Percentiles rank a stretch among this genome's conserved stretches.
These are phyloP conservation scores for Cydia amplana DNA, from an alignment of 1,140 invertebrate species.

Conservation along the genomic window DNA sequence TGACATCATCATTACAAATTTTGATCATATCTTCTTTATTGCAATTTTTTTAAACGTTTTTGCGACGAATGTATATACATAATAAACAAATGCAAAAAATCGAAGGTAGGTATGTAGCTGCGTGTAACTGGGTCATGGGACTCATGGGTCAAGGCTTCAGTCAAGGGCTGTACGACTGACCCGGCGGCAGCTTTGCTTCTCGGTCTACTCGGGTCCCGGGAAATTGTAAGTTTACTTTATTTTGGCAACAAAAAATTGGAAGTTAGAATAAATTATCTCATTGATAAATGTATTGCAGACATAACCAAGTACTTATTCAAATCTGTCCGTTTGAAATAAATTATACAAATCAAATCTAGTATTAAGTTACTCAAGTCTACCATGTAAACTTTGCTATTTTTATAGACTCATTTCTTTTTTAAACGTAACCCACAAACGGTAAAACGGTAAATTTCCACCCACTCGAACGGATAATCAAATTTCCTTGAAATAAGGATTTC, in stretches of 20 bases:
- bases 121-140: constrained; percentile 11
- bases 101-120: background rate
- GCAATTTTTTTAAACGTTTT: background rate
- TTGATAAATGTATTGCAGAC: too few species aligned
- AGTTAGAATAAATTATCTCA: too few species aligned
- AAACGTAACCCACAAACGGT: background rate
- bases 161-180: constrained; percentile 29
- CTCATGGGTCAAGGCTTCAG: constrained; percentile 17
- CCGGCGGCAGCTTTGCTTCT: constrained; percentile 16
- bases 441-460: background rate
- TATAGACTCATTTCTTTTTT: background rate
- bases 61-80: background rate
- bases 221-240: background rate
- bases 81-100: background rate
- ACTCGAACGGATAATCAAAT: constrained; percentile 18
- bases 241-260: background rate
- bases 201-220: background rate
- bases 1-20: too few species aligned
- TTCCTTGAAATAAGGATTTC: background rate
- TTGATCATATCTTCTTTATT: too few species aligned
- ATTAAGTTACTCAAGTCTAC: too few species aligned
- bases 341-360: too few species aligned
- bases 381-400: background rate
- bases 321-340: too few species aligned
- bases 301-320: too few species aligned